Evolutionary conservation across 1,140 invertebrate genomes (phyloP).

Genomic region (Bombyx mori): ASM3026992v2 NC_085128.1:2756001-2756500

Average conservation of each 20-base stretch:
- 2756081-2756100: conserved; percentile 91
- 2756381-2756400: conserved; percentile 75
- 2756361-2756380: conserved; percentile 79
- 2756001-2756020: background rate
- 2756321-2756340: conserved; percentile 73
- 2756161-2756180: conserved; percentile 81
- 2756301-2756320: conserved; percentile 25
- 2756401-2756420: conserved; percentile 70
- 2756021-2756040: conserved; percentile 73
- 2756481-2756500: conserved; percentile 84
- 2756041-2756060: conserved; percentile 90
- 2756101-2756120: conserved; percentile 84
- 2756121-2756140: conserved; percentile 74
- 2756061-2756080: conserved; percentile 87
- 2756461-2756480: conserved; percentile 88
- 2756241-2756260: too few relatives aligned
- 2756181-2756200: conserved; percentile 56
- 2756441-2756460: conserved; percentile 92
- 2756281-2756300: too few relatives aligned
- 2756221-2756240: background rate
- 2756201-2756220: background rate
- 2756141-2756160: conserved; percentile 81
- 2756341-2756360: conserved; percentile 48
- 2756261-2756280: too few relatives aligned
- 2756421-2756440: conserved; percentile 91